phyloP scores from a whole-genome alignment of 2,888 invertebrate species.

The Eilema griseolum region DNA sequence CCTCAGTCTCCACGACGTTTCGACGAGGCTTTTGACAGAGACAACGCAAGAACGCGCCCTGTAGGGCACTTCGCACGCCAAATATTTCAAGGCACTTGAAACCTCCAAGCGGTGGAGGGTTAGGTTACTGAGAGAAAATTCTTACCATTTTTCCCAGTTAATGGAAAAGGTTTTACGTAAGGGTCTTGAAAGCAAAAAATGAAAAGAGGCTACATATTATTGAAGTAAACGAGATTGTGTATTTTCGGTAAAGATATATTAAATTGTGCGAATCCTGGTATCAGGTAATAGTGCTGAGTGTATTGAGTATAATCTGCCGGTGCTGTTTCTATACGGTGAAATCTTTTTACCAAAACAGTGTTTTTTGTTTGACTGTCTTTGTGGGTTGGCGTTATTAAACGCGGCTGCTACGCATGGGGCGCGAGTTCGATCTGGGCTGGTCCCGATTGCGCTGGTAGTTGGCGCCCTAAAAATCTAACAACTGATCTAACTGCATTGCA shows the following conservation, averaged over 20 bases:
- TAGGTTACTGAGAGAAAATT: constrained; percentile 41
- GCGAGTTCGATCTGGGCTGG: no score
- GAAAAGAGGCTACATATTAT: constrained; percentile 35
- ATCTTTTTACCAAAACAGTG: background rate
- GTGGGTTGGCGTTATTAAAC: no score
- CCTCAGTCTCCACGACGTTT: constrained; percentile 47
- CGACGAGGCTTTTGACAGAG: constrained; percentile 52
- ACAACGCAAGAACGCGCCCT: constrained; percentile 41
- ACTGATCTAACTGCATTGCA: no score
- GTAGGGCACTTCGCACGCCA: constrained; percentile 47
- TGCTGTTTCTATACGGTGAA: background rate
- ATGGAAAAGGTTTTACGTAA: constrained; percentile 38
- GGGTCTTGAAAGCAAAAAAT: constrained; percentile 34
- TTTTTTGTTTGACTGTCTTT: no score
- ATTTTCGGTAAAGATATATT: constrained; percentile 18
- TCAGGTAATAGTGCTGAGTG: background rate
- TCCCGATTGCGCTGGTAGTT: no score
- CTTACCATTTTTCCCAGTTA: constrained; percentile 50
- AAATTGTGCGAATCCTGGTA: background rate
- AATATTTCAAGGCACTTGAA: constrained; percentile 53
- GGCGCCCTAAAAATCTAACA: no score
- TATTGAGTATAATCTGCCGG: background rate
- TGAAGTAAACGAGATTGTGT: constrained; percentile 26
- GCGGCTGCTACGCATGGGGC: no score
- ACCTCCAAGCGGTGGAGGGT: constrained; percentile 42